Conservation (phyloP, 2,888 invertebrate species). For the Sinelater perroti region DNA sequence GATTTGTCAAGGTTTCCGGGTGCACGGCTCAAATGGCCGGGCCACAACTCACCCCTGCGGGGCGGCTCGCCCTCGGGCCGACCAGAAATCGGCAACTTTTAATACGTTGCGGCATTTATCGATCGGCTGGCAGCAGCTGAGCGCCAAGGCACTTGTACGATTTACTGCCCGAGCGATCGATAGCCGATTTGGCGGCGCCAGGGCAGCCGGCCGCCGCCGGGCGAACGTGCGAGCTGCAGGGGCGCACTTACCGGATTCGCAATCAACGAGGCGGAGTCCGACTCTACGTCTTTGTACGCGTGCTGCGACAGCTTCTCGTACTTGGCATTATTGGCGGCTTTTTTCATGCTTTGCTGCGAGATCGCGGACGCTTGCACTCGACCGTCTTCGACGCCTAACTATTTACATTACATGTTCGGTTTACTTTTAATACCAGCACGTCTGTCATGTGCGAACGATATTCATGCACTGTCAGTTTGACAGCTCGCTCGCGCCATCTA, state of each 20-base stretch:
- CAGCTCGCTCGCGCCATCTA: slow-evolving; percentile 2
- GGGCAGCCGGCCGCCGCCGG: too few relatives aligned
- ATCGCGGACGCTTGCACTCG: slow-evolving; percentile 9
- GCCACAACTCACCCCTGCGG: background rate
- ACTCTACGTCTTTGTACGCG: slow-evolving; percentile 52
- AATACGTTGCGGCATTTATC: slow-evolving; percentile 12
- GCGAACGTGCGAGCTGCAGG: slow-evolving; percentile 1
- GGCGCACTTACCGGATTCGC: slow-evolving; percentile 47
- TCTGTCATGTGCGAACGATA: slow-evolving; percentile 18
- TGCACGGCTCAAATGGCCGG: too few relatives aligned
- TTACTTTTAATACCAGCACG: slow-evolving; percentile 13
- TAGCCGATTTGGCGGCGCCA: too few relatives aligned
- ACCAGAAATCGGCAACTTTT: slow-evolving; percentile 12
- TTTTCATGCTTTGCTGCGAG: slow-evolving; percentile 52
- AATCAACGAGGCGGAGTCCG: slow-evolving; percentile 46
- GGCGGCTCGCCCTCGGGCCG: background rate
- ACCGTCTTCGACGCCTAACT: slow-evolving; percentile 7
- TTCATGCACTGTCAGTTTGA: slow-evolving; percentile 16
- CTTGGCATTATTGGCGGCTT: slow-evolving; percentile 54
- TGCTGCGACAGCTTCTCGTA: slow-evolving; percentile 59
- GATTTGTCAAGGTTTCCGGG: too few relatives aligned
- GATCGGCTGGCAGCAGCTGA: slow-evolving; percentile 6
- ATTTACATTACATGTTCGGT: slow-evolving; percentile 23
- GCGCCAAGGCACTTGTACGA: too few relatives aligned
- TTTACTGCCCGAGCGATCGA: too few relatives aligned